Conservation (phyloP, 2,113 vertebrate species). For the Neolamprologus tretocephalus region DNA sequence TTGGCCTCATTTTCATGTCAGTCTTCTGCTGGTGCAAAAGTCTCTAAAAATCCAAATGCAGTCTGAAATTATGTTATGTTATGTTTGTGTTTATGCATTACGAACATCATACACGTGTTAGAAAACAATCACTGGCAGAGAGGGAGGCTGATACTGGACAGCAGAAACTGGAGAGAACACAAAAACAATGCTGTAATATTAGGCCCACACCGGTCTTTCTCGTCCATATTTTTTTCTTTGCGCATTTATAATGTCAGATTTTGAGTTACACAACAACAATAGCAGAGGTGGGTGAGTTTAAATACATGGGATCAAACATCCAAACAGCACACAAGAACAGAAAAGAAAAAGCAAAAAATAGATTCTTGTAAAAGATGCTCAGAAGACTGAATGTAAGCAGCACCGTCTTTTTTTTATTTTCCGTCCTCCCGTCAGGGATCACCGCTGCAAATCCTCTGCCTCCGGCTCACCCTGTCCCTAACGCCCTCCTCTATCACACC, state of each 20-base stretch:
- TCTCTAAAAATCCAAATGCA: neutral
- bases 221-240: neutral
- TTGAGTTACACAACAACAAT: neutral
- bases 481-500: too few relatives aligned
- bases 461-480: too few relatives aligned
- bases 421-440: too few relatives aligned
- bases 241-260: neutral
- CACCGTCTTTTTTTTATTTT: too few relatives aligned
- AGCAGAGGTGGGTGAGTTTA: neutral
- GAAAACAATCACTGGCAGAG: neutral
- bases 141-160: neutral
- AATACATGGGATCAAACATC: too few relatives aligned
- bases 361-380: too few relatives aligned
- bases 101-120: fast-evolving
- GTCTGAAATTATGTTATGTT: neutral
- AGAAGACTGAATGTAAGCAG: too few relatives aligned
- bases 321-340: too few relatives aligned
- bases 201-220: neutral
- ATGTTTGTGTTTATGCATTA: neutral
- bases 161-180: neutral
- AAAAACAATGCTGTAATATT: neutral
- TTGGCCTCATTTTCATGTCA: neutral
- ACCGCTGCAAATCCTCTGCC: too few relatives aligned
- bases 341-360: too few relatives aligned
- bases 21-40: neutral